Conservation (phyloP, 2,113 vertebrate species). For the Pelecanus crispus region DNA sequence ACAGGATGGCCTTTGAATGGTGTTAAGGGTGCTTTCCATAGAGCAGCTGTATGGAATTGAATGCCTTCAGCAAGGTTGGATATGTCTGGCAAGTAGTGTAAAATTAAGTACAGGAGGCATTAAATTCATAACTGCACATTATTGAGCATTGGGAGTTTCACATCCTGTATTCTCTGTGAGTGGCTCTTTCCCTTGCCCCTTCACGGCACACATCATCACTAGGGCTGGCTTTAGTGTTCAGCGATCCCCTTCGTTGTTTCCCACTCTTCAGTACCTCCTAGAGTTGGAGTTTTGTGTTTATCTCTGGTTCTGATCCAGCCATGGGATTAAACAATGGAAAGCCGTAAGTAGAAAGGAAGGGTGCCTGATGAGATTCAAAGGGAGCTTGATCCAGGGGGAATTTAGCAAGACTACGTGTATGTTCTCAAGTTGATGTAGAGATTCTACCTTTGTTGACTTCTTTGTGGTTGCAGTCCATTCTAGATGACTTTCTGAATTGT, state of each 20-base stretch:
- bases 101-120: neutral
- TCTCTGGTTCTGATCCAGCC: neutral
- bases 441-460: neutral
- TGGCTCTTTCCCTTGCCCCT: neutral
- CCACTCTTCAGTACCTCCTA: neutral
- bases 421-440: neutral
- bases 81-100: neutral
- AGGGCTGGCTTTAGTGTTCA: neutral
- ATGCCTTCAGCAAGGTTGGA: neutral
- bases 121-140: neutral
- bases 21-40: neutral
- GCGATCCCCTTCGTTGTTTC: neutral
- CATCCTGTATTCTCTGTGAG: neutral
- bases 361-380: neutral
- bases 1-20: neutral
- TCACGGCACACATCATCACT: neutral
- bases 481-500: neutral
- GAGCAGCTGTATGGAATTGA: neutral
- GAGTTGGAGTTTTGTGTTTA: neutral
- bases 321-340: neutral
- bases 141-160: neutral
- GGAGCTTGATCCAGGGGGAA: neutral
- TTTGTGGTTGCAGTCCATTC: neutral
- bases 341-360: neutral
- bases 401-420: neutral